Base-by-base conservation (phyloP, 2,797 vertebrate species). In the Xenops minutus region DNA sequence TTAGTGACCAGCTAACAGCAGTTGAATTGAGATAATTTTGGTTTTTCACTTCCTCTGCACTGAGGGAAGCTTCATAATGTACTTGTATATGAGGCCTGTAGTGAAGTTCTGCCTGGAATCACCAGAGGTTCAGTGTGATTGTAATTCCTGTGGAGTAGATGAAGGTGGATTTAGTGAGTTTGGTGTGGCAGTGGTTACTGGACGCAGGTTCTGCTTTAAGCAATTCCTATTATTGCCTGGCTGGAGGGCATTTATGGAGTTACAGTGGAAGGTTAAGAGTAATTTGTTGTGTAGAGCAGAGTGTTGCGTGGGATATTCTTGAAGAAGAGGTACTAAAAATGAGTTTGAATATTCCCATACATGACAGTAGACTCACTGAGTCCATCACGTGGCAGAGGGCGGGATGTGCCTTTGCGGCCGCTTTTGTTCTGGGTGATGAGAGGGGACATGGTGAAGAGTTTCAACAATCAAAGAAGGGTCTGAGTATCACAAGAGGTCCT, bases 271-370 rank as follows among this genome's bases (percentile, higher is more conserved):
- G 30, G 6, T 41, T 37, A 52, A 68, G 55, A 72, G 30, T 43
- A 9, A 26, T 54, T 75, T 85, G 36, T 58, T 54, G 36, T 23
- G 15, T 39, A 43, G 39, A 37, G 51, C 32, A 63, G 37, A 73
- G 14, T 46, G 20, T 68, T 76, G 8, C 19, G 16, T 46, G 39
- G 39, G 54, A 23, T 72, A 55, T 51, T 51, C 44, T 37, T 79
- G 58, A 59, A 37, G 62, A 88, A 27, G 52, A 46, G 27, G 26
- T 84, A 29, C 32, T 52, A 23, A 77, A 68, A 63, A 14, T 67
- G 41, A 36, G 4, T 68, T 89, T 73, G 55, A 61, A 51, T 73
- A 14, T 18, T 59, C 32, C 12, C 0, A 0, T 55, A 4, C 0
- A 0, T 46, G 12, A 44, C 0, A 0, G 26, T 49, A 41, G 59